Conservation (phyloP, 2,888 invertebrate species). For the Adelphocoris suturalis region DNA sequence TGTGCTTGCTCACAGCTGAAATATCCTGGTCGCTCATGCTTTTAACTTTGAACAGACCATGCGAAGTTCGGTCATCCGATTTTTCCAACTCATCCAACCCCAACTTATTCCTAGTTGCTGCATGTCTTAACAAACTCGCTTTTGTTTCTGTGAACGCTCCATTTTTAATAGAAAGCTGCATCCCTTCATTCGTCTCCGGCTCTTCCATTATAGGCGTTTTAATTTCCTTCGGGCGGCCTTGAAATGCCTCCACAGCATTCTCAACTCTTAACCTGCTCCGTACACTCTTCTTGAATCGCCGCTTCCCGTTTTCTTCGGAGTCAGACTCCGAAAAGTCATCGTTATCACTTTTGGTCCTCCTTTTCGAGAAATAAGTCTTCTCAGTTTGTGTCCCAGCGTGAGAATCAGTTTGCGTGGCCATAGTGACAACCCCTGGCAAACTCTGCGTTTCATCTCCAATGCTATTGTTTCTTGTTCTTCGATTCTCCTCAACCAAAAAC, state of each 20-base stretch:
- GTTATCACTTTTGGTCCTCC: conserved; percentile 89
- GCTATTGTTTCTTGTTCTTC: conserved; percentile 77
- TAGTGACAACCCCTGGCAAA: conserved; percentile 85
- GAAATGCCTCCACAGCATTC: conserved; percentile 65
- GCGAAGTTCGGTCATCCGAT: conserved; percentile 2
- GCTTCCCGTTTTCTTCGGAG: conserved; percentile 74
- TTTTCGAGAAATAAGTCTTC: conserved; percentile 80
- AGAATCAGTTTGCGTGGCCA: conserved; percentile 91
- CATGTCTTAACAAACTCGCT: conserved; percentile 73
- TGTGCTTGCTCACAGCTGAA: conserved; percentile 47
- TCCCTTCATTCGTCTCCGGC: conserved; percentile 75
- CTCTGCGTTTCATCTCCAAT: conserved; percentile 87
- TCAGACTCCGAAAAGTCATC: conserved; percentile 78
- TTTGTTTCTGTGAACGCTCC: conserved; percentile 73
- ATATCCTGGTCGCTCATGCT: conserved; percentile 73
- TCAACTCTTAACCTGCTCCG: conserved; percentile 65
- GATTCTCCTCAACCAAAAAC: conserved; percentile 77
- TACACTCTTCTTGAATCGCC: conserved; percentile 70
- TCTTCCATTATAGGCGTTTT: conserved; percentile 78
- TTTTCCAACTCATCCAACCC: conserved; percentile 57
- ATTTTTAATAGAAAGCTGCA: conserved; percentile 67
- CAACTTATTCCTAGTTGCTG: conserved; percentile 68
- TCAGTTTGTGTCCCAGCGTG: conserved; percentile 91
- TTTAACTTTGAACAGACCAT: conserved; percentile 55
- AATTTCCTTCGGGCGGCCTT: conserved; percentile 75